These are phyloP conservation scores for Pseudococcus jackbeardsleyi DNA, from an alignment of 2,888 invertebrate species.

Conservation along the genomic window DNA sequence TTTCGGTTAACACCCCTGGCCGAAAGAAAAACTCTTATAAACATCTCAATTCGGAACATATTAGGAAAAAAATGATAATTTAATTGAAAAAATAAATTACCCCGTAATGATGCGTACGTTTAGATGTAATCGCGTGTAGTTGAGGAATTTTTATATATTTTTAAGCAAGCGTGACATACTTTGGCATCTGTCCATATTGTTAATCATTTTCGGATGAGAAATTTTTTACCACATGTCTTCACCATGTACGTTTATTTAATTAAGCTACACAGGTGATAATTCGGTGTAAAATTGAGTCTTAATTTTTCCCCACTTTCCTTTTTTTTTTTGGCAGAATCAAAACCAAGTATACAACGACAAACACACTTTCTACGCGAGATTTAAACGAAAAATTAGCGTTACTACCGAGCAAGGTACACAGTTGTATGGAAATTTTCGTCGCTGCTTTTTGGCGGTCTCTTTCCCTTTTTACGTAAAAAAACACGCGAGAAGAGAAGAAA, in stretches of 20 bases:
- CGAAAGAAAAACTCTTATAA: too few species aligned
- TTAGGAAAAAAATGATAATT: conserved; percentile 6
- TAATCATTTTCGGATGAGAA: conserved; percentile 7
- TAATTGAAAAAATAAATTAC: conserved; percentile 39
- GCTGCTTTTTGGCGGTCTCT: not conserved
- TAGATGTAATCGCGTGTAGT: conserved; percentile 19
- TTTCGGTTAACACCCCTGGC: too few species aligned
- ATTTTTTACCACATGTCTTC: not conserved
- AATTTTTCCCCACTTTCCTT: not conserved
- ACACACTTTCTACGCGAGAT: not conserved
- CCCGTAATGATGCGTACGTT: not conserved
- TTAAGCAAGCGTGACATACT: conserved; percentile 32
- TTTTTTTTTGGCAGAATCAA: not conserved
- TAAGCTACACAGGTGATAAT: not conserved
- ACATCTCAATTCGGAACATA: not conserved
- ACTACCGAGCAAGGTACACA: not conserved
- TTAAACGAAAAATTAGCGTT: not conserved
- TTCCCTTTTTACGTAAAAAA: not conserved
- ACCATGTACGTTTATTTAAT: too few species aligned
- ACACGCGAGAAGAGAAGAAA: not conserved
- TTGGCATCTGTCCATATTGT: conserved; percentile 21
- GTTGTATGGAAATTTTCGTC: not conserved
- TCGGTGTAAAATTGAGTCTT: not conserved
- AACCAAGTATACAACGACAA: not conserved
- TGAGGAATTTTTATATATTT: conserved; percentile 19